Base-by-base conservation (phyloP, 2,797 vertebrate species). In the Dendrocincla fuliginosa region DNA sequence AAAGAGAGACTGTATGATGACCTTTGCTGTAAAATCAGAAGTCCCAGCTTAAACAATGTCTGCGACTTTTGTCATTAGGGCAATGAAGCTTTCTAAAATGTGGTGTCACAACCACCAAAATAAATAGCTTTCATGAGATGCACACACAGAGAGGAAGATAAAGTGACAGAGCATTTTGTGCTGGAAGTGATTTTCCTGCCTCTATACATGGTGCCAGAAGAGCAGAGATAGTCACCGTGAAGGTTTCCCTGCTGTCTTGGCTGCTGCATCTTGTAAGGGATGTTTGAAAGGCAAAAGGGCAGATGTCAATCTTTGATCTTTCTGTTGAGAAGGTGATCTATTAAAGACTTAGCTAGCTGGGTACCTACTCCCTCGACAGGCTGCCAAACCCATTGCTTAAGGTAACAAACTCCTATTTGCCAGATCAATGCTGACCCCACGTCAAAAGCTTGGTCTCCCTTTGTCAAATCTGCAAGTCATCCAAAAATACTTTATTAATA, bases 291-390 rank as follows among this genome's bases (percentile, higher is more conserved):
- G 68, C 60, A 92, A 89, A 92, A 87, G 82, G 90, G 91, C 85
- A 94, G 81, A 82, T 12, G 3, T 83, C 89, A 92, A 18, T 80
- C 87, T 95, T 89, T 92, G 94, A 92, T 94, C 74, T 80, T 87
- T 70, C 75, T 63, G 35, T 56, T 46, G 64, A 91, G 78, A 84
- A 35, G 32, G 44, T 63, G 52, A 89, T 85, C 87, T 95, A 60
- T 80, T 77, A 85, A 95, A 74, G 64, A 52, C 65, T 89, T 83
- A 41, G 64, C 78, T 85, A 70, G 91, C 65, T 84, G 74, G 47
- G n/a, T 73, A 76, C 35, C 84, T 63, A n/a, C 71, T 92, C 65
- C 47, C 84, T 89, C 9, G 0, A 94, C 75, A 84, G 91, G 71
- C 64, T 70, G 75, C 81, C 74, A 87, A 90, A 70, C 44, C 33